Evolutionary conservation across 2,113 vertebrate species (phyloP), one percentile per base, ranked within the genome.

Genomic region (Daubentonia madagascariensis): DNA sequence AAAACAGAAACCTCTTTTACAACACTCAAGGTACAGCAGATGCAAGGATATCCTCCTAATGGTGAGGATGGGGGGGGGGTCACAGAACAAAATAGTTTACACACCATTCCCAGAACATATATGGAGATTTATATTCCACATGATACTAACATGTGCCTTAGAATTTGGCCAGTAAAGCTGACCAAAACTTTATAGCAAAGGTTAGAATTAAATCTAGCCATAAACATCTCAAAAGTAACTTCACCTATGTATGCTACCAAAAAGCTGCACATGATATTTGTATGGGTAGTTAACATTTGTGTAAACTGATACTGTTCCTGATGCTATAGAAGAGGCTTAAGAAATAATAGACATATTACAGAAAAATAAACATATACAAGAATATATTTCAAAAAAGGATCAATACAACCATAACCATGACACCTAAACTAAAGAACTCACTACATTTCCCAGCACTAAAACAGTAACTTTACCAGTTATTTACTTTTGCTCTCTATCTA

Each of bases 141-240:
- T 61, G 28, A 85, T 52, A 65, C 28, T 65, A 12, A 63, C 50
- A 85, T 14, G 52, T 93, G 73, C 40, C 67, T 92, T 97, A 94
- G 85, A 98, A 97, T 97, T 94, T 40, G 57, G 10, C 48, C 86
- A 96, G 54, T 95, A 94, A 86, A 91, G 11, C 73, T 97, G 40
- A 89, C 50, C n/a, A 52, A 70, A 68, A 28, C 43, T 97, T 92
- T 92, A 78, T 1, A 85, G n/a, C 61, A 70, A 85, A 40, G 67
- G 63, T 78, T 85, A 96, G 83, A 94, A 68, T 63, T 63, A 88
- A 78, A 87, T 18, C 85, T 61, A 40, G 37, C n/a, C 89, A 93
- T 65, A 61, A 73, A 88, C 32, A 57, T 75, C 37, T 84, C 54
- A 85, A 88, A 85, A 88, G 28, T 48, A 90, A 50, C 11, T 40